These are phyloP conservation scores for Aramus guarauna DNA, from an alignment of 2,113 vertebrate species.

Conservation along the genomic window DNA sequence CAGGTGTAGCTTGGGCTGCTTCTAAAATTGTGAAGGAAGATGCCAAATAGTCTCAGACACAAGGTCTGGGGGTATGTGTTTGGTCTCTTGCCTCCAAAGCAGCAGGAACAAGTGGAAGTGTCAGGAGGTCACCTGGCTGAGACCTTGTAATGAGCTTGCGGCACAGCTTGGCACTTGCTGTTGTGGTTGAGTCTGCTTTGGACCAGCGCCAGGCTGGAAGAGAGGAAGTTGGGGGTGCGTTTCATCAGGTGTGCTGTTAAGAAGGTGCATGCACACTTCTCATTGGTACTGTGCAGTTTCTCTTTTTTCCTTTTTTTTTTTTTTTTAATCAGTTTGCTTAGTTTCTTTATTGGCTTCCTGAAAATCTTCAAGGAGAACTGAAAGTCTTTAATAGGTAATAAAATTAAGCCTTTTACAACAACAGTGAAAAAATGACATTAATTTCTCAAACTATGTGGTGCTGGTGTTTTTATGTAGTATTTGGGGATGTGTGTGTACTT, in stretches of 20 bases:
- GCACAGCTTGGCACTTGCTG: neutral
- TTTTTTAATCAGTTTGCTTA: neutral
- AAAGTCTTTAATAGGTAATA: neutral
- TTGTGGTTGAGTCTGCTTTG: neutral
- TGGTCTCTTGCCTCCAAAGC: neutral
- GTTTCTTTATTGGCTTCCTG: neutral
- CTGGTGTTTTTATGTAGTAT: neutral
- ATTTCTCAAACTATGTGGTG: neutral
- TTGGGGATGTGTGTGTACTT: fast-evolving
- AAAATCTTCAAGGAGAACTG: neutral
- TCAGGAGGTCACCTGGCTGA: neutral
- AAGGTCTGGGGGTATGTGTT: neutral
- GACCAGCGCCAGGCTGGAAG: neutral
- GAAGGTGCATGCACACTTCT: neutral
- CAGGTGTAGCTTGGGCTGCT: neutral
- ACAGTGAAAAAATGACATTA: neutral
- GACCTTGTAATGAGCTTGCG: neutral
- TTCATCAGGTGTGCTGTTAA: neutral
- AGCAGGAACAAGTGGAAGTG: neutral
- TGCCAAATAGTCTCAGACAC: neutral
- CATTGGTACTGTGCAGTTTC: fast-evolving
- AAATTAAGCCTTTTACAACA: neutral
- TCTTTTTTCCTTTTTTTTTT: too few species aligned
- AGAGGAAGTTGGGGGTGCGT: fast-evolving
- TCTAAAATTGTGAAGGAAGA: neutral